Percentiles rank a stretch among this genome's conserved stretches.
Conservation (phyloP, 2,888 invertebrate species). For the Hesperia comma region DNA sequence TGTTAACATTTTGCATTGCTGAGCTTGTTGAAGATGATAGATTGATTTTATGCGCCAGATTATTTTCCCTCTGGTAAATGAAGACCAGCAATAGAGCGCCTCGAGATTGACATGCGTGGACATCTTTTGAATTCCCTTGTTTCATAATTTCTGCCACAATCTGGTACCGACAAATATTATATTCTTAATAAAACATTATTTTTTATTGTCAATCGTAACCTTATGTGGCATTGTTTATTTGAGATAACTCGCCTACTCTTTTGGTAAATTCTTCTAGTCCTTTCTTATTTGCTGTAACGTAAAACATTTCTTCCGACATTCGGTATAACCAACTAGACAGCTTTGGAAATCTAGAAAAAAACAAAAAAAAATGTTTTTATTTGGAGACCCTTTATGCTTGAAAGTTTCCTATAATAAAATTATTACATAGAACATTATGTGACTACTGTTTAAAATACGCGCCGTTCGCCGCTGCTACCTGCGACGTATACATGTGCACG, state of each 20-base stretch:
- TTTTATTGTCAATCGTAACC: conserved; percentile 1
- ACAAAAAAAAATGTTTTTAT: neutral
- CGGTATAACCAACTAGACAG: conserved; percentile 60
- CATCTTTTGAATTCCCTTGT: conserved; percentile 56
- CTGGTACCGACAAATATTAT: conserved; percentile 46
- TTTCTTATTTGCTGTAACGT: conserved; percentile 63
- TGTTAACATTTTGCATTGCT: no score
- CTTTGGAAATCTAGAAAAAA: conserved; percentile 56
- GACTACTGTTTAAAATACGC: no score
- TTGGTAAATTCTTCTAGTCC: conserved; percentile 64
- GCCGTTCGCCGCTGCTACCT: no score
- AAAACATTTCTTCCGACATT: conserved; percentile 62
- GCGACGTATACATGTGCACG: no score
- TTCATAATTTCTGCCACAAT: conserved; percentile 52
- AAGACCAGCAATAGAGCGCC: conserved; percentile 50
- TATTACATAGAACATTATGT: no score
- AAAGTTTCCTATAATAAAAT: no score
- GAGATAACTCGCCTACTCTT: conserved; percentile 69
- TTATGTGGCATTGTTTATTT: conserved; percentile 24
- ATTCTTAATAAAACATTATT: conserved; percentile 20
- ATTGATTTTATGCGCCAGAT: neutral
- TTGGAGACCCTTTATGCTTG: no score
- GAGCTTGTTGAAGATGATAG: neutral
- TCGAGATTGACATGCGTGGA: conserved; percentile 57
- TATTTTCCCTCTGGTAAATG: conserved; percentile 27